These are phyloP conservation scores for Rhabdomys dilectus DNA, from an alignment of 2,113 vertebrate species.

Conservation along the genomic window DNA sequence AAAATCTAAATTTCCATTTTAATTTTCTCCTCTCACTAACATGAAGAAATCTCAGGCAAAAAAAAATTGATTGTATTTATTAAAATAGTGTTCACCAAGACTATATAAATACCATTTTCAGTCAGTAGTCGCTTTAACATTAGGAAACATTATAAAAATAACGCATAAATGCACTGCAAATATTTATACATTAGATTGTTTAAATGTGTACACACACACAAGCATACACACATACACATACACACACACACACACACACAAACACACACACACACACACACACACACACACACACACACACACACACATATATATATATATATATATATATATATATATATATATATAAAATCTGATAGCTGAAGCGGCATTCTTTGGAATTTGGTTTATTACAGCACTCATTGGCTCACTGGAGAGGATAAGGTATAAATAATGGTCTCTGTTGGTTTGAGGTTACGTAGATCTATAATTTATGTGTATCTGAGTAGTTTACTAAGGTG, in stretches of 20 bases:
- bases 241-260: no score
- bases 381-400: background rate
- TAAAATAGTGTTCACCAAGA: conserved; percentile 22
- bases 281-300: background rate
- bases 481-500: background rate
- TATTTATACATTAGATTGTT: conserved; percentile 13
- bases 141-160: conserved; percentile 29
- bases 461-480: conserved; percentile 13
- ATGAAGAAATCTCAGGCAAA: conserved; percentile 39
- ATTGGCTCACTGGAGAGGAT: background rate
- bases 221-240: no score
- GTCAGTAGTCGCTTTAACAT: background rate
- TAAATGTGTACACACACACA: background rate
- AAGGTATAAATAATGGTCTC: background rate
- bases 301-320: background rate
- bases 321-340: no score
- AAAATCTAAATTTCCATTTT: conserved; percentile 23
- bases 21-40: background rate
- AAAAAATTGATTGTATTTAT: conserved; percentile 5
- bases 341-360: background rate
- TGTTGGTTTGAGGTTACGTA: background rate
- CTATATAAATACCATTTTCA: conserved; percentile 45
- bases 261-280: background rate
- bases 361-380: background rate
- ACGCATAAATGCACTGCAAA: background rate